Evolutionary conservation across 2,113 vertebrate genomes (phyloP).

Genomic region (Perca fluviatilis): DNA sequence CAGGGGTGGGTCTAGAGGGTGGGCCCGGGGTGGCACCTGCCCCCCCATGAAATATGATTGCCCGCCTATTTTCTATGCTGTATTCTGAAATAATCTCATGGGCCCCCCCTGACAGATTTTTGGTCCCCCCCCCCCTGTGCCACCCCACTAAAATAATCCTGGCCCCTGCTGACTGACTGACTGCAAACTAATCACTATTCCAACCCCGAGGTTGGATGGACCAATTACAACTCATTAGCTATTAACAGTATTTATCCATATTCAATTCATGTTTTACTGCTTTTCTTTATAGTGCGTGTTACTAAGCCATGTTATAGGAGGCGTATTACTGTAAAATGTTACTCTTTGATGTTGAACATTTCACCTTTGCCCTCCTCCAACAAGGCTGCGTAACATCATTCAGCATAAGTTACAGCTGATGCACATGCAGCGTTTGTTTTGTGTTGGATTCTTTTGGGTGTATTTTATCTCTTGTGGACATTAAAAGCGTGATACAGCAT

Average conservation of each 20-base stretch:
- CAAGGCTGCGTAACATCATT: conserved; percentile 35
- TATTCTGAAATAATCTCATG: too few species aligned
- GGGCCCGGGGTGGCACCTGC: too few species aligned
- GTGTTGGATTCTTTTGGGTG: conserved; percentile 20
- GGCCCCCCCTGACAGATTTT: too few species aligned
- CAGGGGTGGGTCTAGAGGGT: too few species aligned
- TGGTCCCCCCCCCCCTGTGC: too few species aligned
- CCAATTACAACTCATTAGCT: conserved; percentile 18
- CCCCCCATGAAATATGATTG: too few species aligned
- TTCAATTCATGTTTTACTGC: conserved; percentile 1
- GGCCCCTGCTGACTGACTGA: conserved; percentile 20
- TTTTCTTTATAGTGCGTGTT: conserved; percentile 26
- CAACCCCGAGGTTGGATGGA: conserved; percentile 61
- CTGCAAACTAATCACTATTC: conserved; percentile 44
- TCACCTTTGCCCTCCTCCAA: conserved; percentile 45
- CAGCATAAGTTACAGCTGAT: conserved; percentile 12
- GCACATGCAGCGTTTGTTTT: conserved; percentile 33
- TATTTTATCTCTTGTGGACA: conserved; percentile 11
- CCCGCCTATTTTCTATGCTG: too few species aligned
- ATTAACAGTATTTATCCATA: conserved; percentile 32
- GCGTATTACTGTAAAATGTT: not conserved
- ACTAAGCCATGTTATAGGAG: conserved; percentile 49
- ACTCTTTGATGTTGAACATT: not conserved
- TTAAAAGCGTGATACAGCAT: not conserved
- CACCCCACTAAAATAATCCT: too few species aligned